A percentile compares a stretch with the other conserved stretches of the same genome.
These are phyloP conservation scores for Gallinago media DNA, from an alignment of 2,113 vertebrate genomes.

Conservation along the genomic window DNA sequence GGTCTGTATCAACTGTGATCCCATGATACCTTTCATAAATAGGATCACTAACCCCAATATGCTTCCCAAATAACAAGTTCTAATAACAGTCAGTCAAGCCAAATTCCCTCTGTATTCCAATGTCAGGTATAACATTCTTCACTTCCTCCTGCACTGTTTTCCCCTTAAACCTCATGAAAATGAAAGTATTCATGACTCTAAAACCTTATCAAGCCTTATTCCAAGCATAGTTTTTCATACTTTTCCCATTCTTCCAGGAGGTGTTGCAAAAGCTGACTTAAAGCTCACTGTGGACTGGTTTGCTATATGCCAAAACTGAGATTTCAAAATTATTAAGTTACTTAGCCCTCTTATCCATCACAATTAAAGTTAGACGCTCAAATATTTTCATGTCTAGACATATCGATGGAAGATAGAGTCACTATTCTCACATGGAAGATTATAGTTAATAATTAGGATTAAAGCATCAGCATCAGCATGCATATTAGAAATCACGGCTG, in stretches of 20 bases:
- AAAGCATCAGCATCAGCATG: background rate
- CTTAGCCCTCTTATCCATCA: background rate
- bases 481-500: background rate
- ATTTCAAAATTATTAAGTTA: background rate
- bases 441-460: conserved; percentile 32
- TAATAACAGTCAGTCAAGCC: background rate
- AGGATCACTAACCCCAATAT: conserved; percentile 48
- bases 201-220: background rate
- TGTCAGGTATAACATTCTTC: background rate
- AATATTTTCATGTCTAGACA: conserved; percentile 11
- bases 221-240: background rate
- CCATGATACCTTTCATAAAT: background rate
- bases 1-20: background rate
- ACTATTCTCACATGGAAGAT: background rate
- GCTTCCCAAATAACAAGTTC: conserved; percentile 14
- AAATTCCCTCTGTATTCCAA: background rate
- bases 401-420: background rate
- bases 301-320: background rate
- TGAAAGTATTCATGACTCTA: background rate
- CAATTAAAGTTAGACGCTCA: background rate
- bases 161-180: background rate
- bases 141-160: background rate
- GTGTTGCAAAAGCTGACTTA: background rate
- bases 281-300: background rate
- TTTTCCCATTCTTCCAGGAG: background rate